phyloP scores from a whole-genome alignment of 1,140 invertebrate species.

The Procambarus virginalis region DNA sequence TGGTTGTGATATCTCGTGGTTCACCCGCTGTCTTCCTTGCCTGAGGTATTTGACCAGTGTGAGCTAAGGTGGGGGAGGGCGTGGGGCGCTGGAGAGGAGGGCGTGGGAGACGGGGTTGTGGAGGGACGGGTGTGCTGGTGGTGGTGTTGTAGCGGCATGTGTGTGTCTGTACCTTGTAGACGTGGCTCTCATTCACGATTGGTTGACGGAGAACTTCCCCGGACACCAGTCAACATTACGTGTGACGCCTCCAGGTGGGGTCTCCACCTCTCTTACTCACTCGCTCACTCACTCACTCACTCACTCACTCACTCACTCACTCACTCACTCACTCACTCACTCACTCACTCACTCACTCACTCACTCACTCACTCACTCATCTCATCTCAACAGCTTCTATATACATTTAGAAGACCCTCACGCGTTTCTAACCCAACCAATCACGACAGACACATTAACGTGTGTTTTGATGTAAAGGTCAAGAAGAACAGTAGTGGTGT shows the following conservation, averaged over 20 bases:
- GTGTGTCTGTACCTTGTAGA: constrained; percentile 37
- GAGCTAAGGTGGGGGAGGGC: too few species aligned
- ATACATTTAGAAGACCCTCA: too few species aligned
- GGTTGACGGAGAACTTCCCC: constrained; percentile 46
- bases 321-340: too few species aligned
- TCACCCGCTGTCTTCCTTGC: too few species aligned
- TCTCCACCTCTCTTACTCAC: background rate
- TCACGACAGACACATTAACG: too few species aligned
- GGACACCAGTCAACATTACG: constrained; percentile 6
- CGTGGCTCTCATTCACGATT: constrained; percentile 43
- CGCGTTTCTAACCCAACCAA: too few species aligned
- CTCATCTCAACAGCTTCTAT: too few species aligned
- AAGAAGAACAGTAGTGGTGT: too few species aligned
- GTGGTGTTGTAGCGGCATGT: background rate
- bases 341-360: background rate
- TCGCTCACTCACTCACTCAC: background rate
- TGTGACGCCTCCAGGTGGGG: constrained; percentile 20
- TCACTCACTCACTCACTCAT: background rate
- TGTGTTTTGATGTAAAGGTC: too few species aligned
- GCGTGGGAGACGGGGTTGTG: background rate
- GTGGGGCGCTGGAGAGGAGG: too few species aligned
- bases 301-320: background rate
- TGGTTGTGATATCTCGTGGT: too few species aligned
- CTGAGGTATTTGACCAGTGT: too few species aligned
- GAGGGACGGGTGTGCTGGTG: background rate